Evolutionary conservation across 2,888 invertebrate species (phyloP), one percentile per base, ranked within the genome.

Genomic region (Cataglyphis altisquamis): DNA sequence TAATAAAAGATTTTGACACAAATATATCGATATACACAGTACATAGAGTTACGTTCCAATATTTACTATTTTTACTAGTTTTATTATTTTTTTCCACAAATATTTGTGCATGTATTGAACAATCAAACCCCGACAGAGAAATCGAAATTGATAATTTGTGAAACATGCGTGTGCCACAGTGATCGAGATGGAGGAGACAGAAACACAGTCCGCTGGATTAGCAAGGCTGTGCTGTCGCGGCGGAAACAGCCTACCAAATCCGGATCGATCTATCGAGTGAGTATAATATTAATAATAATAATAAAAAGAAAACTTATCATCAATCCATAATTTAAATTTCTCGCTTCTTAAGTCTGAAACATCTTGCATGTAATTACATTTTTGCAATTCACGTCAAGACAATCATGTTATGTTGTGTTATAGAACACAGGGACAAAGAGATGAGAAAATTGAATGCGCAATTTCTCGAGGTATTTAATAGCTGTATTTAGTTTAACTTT

Each of bases 251-350:
- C 89, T 91, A 18, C 91, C 92, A n/a, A 12, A 10, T 41, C 89
- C 91, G 29, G 91, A 93, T 86, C 91, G 87, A 90, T 91, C 91
- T 62, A 89, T 91, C 83, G 93, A 93, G 94, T 94, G 89, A 93
- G 91, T 92, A 86, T 92, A 86, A 39, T 32, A 32, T 32, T 32
- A 32, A 1, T 25, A 25, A 25, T 77, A 88, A 88, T 90, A n/a
- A 52, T 82, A 73, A 77, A 75, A 82, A 85, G 81, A 36, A 48
- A 48, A 15, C 39, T 66, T 3, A 12, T 9, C 55, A 15, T 1
- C 3, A 15, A 60, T 55, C 3, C 0, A 8, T 0, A 0, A 48
- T 75, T 64, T 12, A 15, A 3, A 63, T 62, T 12, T 41, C 0
- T 41, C 41, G 12, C 41, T 12, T 12, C 12, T 12, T 41, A 41